These are phyloP conservation scores for Dolichoris vasculosae DNA, from an alignment of 1,140 invertebrate species.

Conservation along the genomic window DNA sequence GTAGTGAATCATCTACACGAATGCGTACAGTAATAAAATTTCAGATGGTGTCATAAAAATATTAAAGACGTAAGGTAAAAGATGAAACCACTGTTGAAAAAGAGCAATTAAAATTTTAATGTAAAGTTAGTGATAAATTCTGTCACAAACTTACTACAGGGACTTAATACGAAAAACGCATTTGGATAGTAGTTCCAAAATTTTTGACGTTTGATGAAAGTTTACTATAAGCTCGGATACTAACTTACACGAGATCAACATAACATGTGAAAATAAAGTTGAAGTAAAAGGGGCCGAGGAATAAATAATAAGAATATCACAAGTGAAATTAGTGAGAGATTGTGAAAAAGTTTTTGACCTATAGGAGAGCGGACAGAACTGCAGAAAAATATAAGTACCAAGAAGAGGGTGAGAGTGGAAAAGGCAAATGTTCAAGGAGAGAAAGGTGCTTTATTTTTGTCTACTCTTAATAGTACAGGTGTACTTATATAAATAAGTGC, in stretches of 20 bases:
- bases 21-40: constrained; percentile 37
- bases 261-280: background rate
- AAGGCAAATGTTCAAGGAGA: background rate
- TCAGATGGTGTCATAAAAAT: constrained; percentile 26
- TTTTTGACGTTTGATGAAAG: background rate
- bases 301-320: background rate
- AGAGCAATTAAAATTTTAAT: constrained; percentile 43
- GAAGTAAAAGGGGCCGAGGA: background rate
- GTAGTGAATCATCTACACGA: background rate
- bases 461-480: constrained; percentile 8
- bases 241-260: background rate
- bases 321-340: background rate
- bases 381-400: background rate
- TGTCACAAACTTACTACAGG: background rate
- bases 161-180: background rate
- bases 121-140: constrained; percentile 44
- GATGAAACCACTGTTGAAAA: background rate
- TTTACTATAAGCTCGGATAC: constrained; percentile 26
- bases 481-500: constrained; percentile 3
- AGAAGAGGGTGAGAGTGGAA: background rate
- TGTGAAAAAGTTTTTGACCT: background rate
- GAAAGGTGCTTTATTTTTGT: constrained; percentile 10
- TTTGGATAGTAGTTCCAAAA: background rate
- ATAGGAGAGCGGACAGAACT: background rate
- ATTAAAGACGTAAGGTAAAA: background rate